Percentiles rank a stretch among this genome's conserved stretches.
Evolutionary conservation across 2,888 invertebrate species (phyloP).

Genomic region (Mythimna loreyi): DNA sequence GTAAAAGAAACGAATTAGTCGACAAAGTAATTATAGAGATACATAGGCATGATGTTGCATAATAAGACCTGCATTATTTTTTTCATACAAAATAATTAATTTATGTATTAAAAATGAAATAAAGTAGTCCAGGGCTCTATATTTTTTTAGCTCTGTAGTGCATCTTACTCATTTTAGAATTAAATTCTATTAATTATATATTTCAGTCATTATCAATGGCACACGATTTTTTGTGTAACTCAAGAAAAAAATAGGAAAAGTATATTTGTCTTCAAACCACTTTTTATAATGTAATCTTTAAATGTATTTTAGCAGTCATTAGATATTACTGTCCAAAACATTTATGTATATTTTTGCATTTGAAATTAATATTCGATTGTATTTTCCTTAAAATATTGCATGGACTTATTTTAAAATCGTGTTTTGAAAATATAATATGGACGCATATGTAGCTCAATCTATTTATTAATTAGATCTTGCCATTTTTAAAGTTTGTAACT

Average conservation of each 20-base stretch:
- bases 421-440: slow-evolving; percentile 41
- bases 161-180: slow-evolving; percentile 15
- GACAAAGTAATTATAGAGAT: slow-evolving; percentile 33
- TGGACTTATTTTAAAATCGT: slow-evolving; percentile 38
- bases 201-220: slow-evolving; percentile 25
- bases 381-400: slow-evolving; percentile 47
- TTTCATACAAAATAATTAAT: background rate
- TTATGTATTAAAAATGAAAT: slow-evolving; percentile 23
- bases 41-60: slow-evolving; percentile 1
- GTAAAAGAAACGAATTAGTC: slow-evolving; percentile 50
- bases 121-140: slow-evolving; percentile 7
- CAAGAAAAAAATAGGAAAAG: background rate
- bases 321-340: slow-evolving; percentile 31
- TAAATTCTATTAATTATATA: slow-evolving; percentile 5
- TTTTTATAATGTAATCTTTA: slow-evolving; percentile 16
- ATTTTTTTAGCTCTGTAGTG: slow-evolving; percentile 1
- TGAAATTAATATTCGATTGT: slow-evolving; percentile 47
- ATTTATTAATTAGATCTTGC: slow-evolving; percentile 60
- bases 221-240: slow-evolving; percentile 19
- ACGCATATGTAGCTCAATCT: slow-evolving; percentile 65
- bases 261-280: background rate
- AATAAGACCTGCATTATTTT: slow-evolving; percentile 16
- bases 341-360: slow-evolving; percentile 54
- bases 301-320: slow-evolving; percentile 52
- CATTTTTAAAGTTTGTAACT: slow-evolving; percentile 60